A percentile compares a stretch with the other conserved stretches of the same genome.
phyloP scores from a whole-genome alignment of 2,888 invertebrate species.

The Torymus tubicola region DNA sequence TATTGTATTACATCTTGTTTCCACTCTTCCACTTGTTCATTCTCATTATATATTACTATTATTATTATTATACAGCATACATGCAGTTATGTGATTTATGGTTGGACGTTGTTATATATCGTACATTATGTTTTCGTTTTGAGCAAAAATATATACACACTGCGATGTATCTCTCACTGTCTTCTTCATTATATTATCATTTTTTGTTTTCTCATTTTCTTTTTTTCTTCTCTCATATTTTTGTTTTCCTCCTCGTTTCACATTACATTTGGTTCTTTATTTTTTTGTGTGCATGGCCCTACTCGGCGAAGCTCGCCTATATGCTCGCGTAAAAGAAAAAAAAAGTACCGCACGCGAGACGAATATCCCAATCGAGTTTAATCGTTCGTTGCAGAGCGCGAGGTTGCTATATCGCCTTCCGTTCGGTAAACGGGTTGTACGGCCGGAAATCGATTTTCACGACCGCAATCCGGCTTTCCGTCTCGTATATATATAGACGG shows the following conservation, averaged over 20 bases:
- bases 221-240: conserved; percentile 57
- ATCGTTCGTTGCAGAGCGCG: background rate
- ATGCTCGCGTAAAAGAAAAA: conserved; percentile 36
- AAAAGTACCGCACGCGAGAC: background rate
- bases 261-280: conserved; percentile 63
- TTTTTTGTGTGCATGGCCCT: conserved; percentile 74
- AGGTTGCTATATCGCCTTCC: background rate
- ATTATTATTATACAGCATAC: conserved; percentile 9
- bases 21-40: conserved; percentile 22
- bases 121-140: conserved; percentile 52
- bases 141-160: conserved; percentile 19
- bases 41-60: conserved; percentile 5
- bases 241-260: conserved; percentile 65
- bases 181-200: conserved; percentile 67
- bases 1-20: conserved; percentile 5
- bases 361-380: conserved; percentile 39
- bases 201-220: conserved; percentile 65
- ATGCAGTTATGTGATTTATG: conserved; percentile 35
- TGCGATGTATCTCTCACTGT: conserved; percentile 57
- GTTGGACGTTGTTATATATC: conserved; percentile 57
- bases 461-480: conserved; percentile 27
- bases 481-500: background rate
- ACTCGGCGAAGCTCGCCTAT: conserved; percentile 71
- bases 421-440: background rate
- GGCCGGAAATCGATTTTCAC: conserved; percentile 44